phyloP scores from a whole-genome alignment of 2,113 vertebrate species.

The Sialia sialis region DNA sequence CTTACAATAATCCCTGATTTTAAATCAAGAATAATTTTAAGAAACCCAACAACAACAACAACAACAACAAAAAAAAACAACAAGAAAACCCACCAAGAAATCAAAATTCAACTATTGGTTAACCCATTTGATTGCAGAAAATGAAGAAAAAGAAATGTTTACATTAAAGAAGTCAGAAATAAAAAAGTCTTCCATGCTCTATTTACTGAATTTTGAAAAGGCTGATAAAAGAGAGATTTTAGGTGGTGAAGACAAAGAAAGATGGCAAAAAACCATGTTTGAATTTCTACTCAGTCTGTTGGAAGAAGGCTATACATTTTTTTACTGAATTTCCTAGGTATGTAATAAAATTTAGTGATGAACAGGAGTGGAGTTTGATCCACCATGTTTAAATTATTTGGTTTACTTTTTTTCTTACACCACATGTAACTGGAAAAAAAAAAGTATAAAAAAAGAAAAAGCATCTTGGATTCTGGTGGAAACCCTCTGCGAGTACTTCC shows the following conservation, averaged over 20 bases:
- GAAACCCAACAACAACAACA: no score
- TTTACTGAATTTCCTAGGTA: not conserved
- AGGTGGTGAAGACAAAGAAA: not conserved
- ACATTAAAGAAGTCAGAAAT: not conserved
- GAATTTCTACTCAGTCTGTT: not conserved
- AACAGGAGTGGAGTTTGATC: not conserved
- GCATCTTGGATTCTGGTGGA: not conserved
- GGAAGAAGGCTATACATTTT: not conserved
- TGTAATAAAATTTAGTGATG: not conserved
- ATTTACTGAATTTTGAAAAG: not conserved
- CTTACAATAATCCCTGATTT: not conserved
- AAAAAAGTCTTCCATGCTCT: not conserved
- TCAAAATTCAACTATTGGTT: not conserved
- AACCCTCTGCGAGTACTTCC: not conserved
- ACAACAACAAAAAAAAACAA: no score
- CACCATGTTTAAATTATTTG: not conserved
- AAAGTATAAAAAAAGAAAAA: not conserved
- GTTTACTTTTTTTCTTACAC: not conserved
- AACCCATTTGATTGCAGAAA: not conserved
- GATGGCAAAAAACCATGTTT: not conserved
- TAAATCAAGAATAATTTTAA: not conserved
- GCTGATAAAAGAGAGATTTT: not conserved
- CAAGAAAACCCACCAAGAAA: not conserved
- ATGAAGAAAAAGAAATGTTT: not conserved
- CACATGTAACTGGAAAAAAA: not conserved